Base-by-base conservation (phyloP, 2,797 vertebrate genomes). In the Characodon lateralis region DNA sequence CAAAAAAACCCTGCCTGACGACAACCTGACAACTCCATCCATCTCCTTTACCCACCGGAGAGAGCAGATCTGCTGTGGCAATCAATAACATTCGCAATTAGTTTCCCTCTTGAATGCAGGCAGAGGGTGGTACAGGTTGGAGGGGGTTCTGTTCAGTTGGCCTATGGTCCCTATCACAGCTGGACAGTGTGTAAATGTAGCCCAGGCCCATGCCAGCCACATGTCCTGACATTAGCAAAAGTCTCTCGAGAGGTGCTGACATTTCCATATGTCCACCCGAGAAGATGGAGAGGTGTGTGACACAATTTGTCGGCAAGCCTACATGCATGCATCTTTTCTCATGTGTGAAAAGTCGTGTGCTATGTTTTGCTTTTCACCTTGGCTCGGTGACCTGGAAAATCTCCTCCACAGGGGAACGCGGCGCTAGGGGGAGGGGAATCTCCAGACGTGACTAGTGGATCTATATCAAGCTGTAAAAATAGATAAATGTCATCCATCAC, bases 81-180 rank as follows among this genome's bases (percentile, higher is more conserved):
- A 95, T 95, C 95, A 95, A 95, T 95, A 95, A 95, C 73, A 83
- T 88, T 93, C 94, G 95, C 94, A 95, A 96, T 95, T 95, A 95
- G 95, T 93, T 89, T 85, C 88, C 88, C 91, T 90, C 82, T 83
- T 82, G 90, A 85, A 85, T 55, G 81, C 24, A 80, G 80, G 83
- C 50, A 70, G 74, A 76, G 76, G 76, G 87, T 74, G 85, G 82
- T 75, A 55, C 82, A 81, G 16, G 2, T 41, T n/a, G 71, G 59
- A 22, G 43, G 83, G 55, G 66, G 74, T 70, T 6, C 76, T 68
- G 39, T 26, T 69, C 41, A 76, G 76, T 80, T 86, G 91, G 89
- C 82, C 76, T 63, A 69, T 71, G 72, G 89, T 92, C 89, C 90
- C 87, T 8, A 3, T 81, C 93, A 92, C 94, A 95, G 94, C 92